Percentiles rank a stretch among this genome's conserved stretches.
phyloP scores from a whole-genome alignment of 2,113 vertebrate species.

The Poecile atricapillus region DNA sequence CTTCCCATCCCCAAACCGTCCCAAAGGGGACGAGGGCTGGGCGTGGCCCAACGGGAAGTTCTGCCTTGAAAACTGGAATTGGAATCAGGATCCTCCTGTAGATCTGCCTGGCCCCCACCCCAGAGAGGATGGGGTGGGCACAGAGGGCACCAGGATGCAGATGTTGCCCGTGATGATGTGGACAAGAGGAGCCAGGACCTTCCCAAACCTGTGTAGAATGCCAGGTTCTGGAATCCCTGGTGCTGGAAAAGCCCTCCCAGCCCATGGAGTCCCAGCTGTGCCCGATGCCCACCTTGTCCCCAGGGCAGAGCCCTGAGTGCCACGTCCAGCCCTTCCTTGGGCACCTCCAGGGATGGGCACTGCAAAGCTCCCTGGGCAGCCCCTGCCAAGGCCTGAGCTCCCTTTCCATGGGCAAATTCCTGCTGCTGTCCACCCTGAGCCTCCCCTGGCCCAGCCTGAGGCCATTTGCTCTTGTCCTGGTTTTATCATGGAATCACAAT shows the following conservation, averaged over 20 bases:
- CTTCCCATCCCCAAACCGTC: background rate
- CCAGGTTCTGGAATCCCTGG: fast-evolving
- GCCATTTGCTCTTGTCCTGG: too few relatives aligned
- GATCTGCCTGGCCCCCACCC: constrained; percentile 49
- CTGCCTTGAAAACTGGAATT: background rate
- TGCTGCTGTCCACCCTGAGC: too few relatives aligned
- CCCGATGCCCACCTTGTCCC: too few relatives aligned
- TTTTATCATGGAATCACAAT: too few relatives aligned
- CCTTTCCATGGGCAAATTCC: too few relatives aligned
- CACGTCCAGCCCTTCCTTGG: too few relatives aligned
- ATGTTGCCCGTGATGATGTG: constrained; percentile 36
- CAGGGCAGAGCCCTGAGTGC: too few relatives aligned
- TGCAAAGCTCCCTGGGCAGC: too few relatives aligned
- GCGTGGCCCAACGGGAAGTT: fast-evolving
- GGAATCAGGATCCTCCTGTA: background rate
- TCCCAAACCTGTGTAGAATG: constrained; percentile 40
- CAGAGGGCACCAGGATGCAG: constrained; percentile 31
- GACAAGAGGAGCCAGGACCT: background rate
- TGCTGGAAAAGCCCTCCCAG: background rate
- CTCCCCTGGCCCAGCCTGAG: too few relatives aligned
- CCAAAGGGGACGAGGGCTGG: background rate
- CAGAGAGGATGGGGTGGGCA: constrained; percentile 41
- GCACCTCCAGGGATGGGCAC: too few relatives aligned
- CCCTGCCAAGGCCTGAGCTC: too few relatives aligned
- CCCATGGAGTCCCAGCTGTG: too few relatives aligned